Percentiles rank a stretch among this genome's conserved stretches.
These are phyloP conservation scores for Albula glossodonta DNA, from an alignment of 2,113 vertebrate genomes.

Conservation along the genomic window DNA sequence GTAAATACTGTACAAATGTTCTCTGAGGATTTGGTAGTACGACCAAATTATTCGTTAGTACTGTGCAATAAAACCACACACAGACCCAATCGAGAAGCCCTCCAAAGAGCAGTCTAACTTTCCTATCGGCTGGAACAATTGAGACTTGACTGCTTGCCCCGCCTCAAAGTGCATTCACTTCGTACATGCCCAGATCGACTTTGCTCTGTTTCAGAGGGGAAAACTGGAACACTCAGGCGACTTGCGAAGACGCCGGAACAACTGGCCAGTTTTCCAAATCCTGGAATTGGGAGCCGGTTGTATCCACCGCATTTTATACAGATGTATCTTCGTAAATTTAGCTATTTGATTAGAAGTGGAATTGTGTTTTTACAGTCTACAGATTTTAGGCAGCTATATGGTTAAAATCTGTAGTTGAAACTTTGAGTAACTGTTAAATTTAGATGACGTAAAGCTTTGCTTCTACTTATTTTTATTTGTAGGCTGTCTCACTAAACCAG, in stretches of 20 bases:
- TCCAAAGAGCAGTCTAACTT: slow-evolving; percentile 1
- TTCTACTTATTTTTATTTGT: no score
- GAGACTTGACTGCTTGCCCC: slow-evolving; percentile 9
- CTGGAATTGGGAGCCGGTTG: no score
- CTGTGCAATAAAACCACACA: neutral
- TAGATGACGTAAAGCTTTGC: no score
- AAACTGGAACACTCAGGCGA: neutral
- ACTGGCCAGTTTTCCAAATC: neutral
- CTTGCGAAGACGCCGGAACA: neutral
- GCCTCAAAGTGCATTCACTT: neutral
- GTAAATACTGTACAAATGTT: neutral
- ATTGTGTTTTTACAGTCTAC: no score
- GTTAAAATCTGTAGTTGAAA: no score
- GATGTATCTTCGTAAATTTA: no score
- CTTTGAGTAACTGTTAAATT: no score
- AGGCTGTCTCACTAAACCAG: no score
- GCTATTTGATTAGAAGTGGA: no score
- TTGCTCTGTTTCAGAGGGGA: neutral
- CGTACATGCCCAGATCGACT: slow-evolving; percentile 13
- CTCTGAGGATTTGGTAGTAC: neutral
- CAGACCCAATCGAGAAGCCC: neutral
- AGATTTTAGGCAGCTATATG: no score
- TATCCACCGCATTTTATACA: no score
- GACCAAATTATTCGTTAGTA: neutral
- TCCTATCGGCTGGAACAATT: neutral